Evolutionary conservation across 2,888 invertebrate species (phyloP), one percentile per base, ranked within the genome.

Genomic region (Nineta flava): DNA sequence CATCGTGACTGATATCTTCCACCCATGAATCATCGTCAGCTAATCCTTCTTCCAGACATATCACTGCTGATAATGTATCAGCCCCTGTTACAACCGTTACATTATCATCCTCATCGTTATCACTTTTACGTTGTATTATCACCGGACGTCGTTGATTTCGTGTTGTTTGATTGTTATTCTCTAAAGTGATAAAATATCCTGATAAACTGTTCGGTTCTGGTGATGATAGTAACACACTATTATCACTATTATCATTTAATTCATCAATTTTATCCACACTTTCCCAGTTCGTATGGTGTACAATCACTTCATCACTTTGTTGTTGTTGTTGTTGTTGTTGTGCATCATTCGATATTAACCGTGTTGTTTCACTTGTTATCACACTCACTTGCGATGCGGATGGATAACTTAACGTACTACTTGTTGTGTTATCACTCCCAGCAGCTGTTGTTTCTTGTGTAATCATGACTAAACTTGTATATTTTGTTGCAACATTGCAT

Each of bases 11-110:
- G 54, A 86, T 74, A 65, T 90, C 88, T 67, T 90, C 90, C 54
- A 90, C 88, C 90, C 90, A 90, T 53, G 88, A 88, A 64, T 91
- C 90, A 66, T 90, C 88, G 62, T 90, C 90, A 47, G 90, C 88
- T 51, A 88, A 70, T 55, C 87, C 88, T 69, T 90, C 88, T 67
- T 88, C 88, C 55, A 87, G 75, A 59, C 81, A 81, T 53, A 82
- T 77, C 49, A 79, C 78, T 47, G 81, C 79, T 56, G 81, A 81
- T 63, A 81, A 71, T 59, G 81, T 81, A 64, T 80, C 77, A 62
- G 74, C 75, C 61, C 80, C 79, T 59, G 81, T 80, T 62, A 80
- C 79, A 59, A 81, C 79, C 59, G 77, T 79, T 64, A 80, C 80
- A 63, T 76, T 79, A 53, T 70, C 67, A 16, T 52, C 50, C 34